phyloP scores from a whole-genome alignment of 2,113 vertebrate species.

The Excalfactoria chinensis region DNA sequence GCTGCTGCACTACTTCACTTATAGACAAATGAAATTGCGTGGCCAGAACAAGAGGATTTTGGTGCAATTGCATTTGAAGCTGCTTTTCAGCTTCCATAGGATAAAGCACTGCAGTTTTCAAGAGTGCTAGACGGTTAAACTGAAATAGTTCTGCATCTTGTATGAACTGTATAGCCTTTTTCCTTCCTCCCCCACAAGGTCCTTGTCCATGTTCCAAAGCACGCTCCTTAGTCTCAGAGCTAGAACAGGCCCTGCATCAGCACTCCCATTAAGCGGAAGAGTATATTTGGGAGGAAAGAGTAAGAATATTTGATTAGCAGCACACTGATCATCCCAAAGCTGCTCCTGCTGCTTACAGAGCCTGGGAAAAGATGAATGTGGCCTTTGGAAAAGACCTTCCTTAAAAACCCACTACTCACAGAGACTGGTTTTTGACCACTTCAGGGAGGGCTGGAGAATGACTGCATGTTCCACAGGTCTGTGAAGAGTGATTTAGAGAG shows the following conservation, averaged over 20 bases:
- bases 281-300: not conserved
- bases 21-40: not conserved
- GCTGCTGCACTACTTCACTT: not conserved
- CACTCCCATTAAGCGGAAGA: not conserved
- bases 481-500: not conserved
- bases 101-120: not conserved
- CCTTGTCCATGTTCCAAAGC: conserved; percentile 3
- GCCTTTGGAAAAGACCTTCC: not conserved
- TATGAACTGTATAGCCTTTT: not conserved
- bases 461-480: not conserved
- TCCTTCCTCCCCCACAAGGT: not conserved
- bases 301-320: not conserved
- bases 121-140: not conserved
- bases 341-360: not conserved
- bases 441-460: not conserved
- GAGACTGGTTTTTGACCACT: not conserved
- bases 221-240: not conserved
- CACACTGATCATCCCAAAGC: not conserved
- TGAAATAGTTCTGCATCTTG: not conserved
- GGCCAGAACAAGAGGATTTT: not conserved
- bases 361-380: not conserved
- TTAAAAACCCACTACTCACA: not conserved
- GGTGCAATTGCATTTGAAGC: not conserved
- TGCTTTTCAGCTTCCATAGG: not conserved
- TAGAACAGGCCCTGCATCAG: not conserved